These are phyloP conservation scores for Aphelocoma coerulescens DNA, from an alignment of 2,113 vertebrate species.

Conservation along the genomic window DNA sequence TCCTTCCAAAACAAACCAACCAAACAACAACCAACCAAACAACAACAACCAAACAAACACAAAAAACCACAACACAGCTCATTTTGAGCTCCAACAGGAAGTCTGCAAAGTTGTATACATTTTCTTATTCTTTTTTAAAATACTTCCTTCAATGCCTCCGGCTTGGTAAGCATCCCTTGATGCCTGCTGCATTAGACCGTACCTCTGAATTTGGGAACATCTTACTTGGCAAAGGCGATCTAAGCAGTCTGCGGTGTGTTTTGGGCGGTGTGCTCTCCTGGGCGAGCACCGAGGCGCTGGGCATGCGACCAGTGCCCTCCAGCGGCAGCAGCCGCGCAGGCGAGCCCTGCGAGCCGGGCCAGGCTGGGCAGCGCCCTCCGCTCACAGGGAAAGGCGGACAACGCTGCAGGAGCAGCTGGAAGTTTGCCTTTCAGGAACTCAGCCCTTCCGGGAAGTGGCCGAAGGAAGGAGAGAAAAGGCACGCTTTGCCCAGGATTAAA, in stretches of 20 bases:
- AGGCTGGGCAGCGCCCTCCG: not conserved
- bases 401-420: fast-evolving
- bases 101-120: not conserved
- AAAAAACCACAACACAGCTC: not conserved
- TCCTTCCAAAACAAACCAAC: not conserved
- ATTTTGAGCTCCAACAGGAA: not conserved
- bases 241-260: fast-evolving
- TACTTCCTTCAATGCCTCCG: not conserved
- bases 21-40: no score
- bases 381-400: fast-evolving
- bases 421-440: not conserved
- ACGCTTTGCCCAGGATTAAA: not conserved
- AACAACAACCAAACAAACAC: not conserved
- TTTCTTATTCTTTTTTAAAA: not conserved
- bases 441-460: fast-evolving
- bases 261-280: fast-evolving
- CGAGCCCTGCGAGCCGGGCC: fast-evolving
- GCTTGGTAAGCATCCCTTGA: not conserved
- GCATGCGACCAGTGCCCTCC: not conserved
- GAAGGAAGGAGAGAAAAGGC: not conserved
- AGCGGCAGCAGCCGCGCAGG: not conserved
- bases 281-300: not conserved
- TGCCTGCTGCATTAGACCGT: no score
- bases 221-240: fast-evolving
- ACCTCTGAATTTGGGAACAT: not conserved